Base-by-base conservation (phyloP, 2,888 invertebrate genomes). In the Drosophila nr. fundita region DNA sequence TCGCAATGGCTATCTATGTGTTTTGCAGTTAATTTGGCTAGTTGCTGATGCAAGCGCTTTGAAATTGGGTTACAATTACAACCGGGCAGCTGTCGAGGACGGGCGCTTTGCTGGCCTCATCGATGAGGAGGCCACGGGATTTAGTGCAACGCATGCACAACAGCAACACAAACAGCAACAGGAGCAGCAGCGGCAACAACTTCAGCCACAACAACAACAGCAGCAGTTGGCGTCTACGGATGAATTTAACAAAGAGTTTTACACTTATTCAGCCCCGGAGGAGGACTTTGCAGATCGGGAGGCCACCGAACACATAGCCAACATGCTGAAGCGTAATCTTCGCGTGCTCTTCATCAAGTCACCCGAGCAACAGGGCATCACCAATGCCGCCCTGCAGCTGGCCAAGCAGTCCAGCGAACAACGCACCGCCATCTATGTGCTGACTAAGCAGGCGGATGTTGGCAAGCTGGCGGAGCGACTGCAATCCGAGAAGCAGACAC, bases 321-420 rank as follows among this genome's bases (percentile, higher is more conserved):
- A 67, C 27, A 82, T 89, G 68, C 57, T 91, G 67, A 91, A 91
- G 73, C 91, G 89, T 4, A 91, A 89, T 60, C 84, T 92, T 29
- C 90, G 92, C 24, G 91, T 92, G 36, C 80, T 92, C 32, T 92
- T 92, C 73, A 92, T 92, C 64, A 92, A 91, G 68, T 88, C 92
- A 10, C 92, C 92, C 18, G 91, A 91, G 71, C 85, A 90, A 24
- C 91, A 89, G 30, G 90, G 82, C 4, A 72, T 89, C 3, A 79
- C 84, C 10, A 83, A 90, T 67, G 90, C 90, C 4, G 91, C 91
- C 0, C 74, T 91, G 6, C 90, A 91, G 68, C 64, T 91, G 64
- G 91, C 90, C 60, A 90, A 87, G 30, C 86, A 89, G 70, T 84
- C 90, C 32, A 84, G 77, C 30, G 91, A 91, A 49, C 90, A 92